A percentile compares a stretch with the other conserved stretches of the same genome.
Evolutionary conservation across 2,113 vertebrate species (phyloP).

Genomic region (Odocoileus virginianus): DNA sequence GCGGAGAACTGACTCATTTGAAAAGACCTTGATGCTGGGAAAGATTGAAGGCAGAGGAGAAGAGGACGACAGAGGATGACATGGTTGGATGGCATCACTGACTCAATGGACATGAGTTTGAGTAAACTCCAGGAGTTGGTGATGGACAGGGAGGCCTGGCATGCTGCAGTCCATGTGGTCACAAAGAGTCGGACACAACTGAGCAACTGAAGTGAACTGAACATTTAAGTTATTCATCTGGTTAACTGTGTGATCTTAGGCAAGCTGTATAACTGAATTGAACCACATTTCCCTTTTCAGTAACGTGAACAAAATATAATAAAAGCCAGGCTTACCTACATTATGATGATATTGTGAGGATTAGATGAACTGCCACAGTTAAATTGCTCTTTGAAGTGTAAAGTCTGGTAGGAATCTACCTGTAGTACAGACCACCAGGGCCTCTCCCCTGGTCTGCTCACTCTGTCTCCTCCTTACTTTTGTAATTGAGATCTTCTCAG

Average conservation of each 20-base stretch:
- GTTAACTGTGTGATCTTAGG: neutral
- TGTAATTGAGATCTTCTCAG: neutral
- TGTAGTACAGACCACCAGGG: neutral
- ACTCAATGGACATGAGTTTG: neutral
- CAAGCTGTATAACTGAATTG: neutral
- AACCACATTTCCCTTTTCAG: neutral
- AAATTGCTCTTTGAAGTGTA: neutral
- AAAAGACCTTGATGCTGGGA: neutral
- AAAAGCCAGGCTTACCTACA: neutral
- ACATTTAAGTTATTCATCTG: neutral
- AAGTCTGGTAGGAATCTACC: neutral
- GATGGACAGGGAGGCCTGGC: neutral
- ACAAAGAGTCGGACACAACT: fast-evolving
- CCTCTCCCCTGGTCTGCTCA: neutral
- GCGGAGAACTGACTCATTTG: neutral
- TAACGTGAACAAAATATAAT: neutral
- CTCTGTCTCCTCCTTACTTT: neutral
- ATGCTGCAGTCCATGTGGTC: fast-evolving
- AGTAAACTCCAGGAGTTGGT: neutral
- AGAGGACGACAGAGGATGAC: neutral
- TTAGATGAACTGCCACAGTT: neutral
- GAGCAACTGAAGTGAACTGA: neutral
- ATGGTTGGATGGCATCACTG: neutral
- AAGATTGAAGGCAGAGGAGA: neutral
- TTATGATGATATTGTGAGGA: neutral